These are phyloP conservation scores for Chaenogobius annularis DNA, from an alignment of 2,113 vertebrate species.

Conservation along the genomic window DNA sequence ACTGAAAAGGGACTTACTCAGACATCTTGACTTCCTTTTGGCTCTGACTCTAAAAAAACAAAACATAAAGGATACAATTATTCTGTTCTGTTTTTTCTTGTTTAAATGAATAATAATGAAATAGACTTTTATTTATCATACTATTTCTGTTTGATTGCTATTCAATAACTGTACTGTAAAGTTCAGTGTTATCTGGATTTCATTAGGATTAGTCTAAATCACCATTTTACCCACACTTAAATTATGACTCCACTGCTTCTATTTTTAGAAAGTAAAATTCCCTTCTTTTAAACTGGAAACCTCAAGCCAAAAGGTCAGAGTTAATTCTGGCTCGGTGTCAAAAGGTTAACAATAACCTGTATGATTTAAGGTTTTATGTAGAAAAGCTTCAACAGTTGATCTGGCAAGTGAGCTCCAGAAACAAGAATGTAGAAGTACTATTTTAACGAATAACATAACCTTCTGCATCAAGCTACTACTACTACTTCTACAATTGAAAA, in stretches of 20 bases:
- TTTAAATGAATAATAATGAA: too few species aligned
- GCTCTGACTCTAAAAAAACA: slow-evolving; percentile 29
- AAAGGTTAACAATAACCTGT: slow-evolving; percentile 16
- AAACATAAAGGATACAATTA: background rate
- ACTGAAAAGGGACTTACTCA: slow-evolving; percentile 61
- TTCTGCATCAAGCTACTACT: background rate
- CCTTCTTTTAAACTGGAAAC: background rate
- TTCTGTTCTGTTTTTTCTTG: too few species aligned
- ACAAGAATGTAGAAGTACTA: background rate
- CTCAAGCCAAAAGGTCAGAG: background rate
- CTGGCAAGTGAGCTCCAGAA: background rate
- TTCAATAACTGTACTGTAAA: background rate
- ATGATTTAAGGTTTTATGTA: slow-evolving; percentile 7
- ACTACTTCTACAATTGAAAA: background rate
- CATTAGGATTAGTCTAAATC: background rate
- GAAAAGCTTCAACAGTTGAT: background rate
- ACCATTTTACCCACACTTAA: background rate
- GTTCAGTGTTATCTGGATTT: background rate
- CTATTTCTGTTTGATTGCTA: background rate
- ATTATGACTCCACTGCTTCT: background rate
- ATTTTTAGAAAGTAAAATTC: slow-evolving; percentile 12
- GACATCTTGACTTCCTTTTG: slow-evolving; percentile 66
- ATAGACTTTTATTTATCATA: background rate
- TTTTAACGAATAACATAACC: too few species aligned
- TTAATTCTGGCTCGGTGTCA: slow-evolving; percentile 31